Evolutionary conservation across 1,140 invertebrate species (phyloP), one percentile per base, ranked within the genome.

Genomic region (Solenopsis invicta): DNA sequence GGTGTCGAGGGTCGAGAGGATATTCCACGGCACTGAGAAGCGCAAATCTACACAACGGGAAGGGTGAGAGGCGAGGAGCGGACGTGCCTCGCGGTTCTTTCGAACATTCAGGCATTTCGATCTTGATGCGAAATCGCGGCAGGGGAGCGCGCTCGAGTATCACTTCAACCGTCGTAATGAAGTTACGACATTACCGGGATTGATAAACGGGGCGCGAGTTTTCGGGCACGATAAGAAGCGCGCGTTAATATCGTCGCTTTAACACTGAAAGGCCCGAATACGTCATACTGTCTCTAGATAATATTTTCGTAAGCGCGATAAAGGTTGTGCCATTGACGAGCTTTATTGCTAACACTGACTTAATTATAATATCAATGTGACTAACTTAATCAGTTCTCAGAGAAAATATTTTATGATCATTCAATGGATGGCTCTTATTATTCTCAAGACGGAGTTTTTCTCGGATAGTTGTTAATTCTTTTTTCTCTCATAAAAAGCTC

Each of bases 41-140:
- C 21, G 21, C 29, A 13, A 37, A 4, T 34, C 37, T 48, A 45
- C 12, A 12, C 8, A n/a, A 29, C 21, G 34, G 16, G 34, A 21
- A 56, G 12, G 16, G 6, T 2, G 16, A 24, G 37, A 21, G 34
- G 18, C 24, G 37, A 24, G 29, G 45, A 50, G 4, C 18, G 8
- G 41, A 84, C 50, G 64, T 61, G 67, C 37, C 67, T 82, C 80
- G 69, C 54, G 80, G 80, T 84, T 84, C 80, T 84, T 84, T 84
- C 29, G 34, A 61, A 84, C 54, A 62, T 69, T 80, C 48, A 41
- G 77, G 18, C 76, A 52, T 82, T 21, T 59, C 67, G 52, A 75
- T 61, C 67, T 74, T 75, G 59, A 84, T 74, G 48, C 54, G 69
- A 45, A 84, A 41, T 80, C 62, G 34, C 48, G 69, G 13, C 41